Conservation (phyloP, 37 sponge, comb jelly and placozoan species). For the Beroe ovata region DNA sequence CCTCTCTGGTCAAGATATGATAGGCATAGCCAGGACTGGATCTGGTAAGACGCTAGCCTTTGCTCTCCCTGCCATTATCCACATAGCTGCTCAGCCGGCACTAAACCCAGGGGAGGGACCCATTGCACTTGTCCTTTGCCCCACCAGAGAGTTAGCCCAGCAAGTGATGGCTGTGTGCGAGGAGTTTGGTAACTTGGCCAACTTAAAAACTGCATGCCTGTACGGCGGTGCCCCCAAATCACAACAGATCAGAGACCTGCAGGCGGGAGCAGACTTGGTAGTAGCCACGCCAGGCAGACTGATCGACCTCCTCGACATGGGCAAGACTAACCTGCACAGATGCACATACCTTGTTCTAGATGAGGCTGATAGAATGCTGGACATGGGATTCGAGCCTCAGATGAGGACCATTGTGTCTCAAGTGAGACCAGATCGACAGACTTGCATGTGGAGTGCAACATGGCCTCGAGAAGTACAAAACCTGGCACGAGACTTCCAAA, state of each 20-base stretch:
- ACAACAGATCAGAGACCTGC: slow-evolving; percentile 89
- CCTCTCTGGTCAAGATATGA: slow-evolving; percentile 87
- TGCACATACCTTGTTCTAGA: slow-evolving; percentile 96
- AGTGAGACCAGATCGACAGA: slow-evolving; percentile 93
- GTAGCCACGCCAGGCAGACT: slow-evolving; percentile 97
- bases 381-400: slow-evolving; percentile 98
- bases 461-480: slow-evolving; percentile 96
- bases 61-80: slow-evolving; percentile 85
- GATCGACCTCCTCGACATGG: slow-evolving; percentile 89
- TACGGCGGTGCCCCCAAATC: slow-evolving; percentile 93
- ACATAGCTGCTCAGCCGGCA: slow-evolving; percentile 82
- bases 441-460: slow-evolving; percentile 98
- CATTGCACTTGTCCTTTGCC: slow-evolving; percentile 87
- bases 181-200: slow-evolving; percentile 61
- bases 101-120: slow-evolving; percentile 88
- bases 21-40: slow-evolving; percentile 96
- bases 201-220: slow-evolving; percentile 80
- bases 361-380: slow-evolving; percentile 98
- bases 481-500: slow-evolving; percentile 64
- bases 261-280: slow-evolving; percentile 84
- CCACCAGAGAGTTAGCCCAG: slow-evolving; percentile 92
- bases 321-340: slow-evolving; percentile 83
- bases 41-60: slow-evolving; percentile 97
- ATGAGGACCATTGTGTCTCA: slow-evolving; percentile 89
- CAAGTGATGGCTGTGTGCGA: slow-evolving; percentile 79